Evolutionary conservation across 2,888 invertebrate genomes (phyloP), one percentile per base, ranked within the genome.

Genomic region (Sepioteuthis lessoniana): DNA sequence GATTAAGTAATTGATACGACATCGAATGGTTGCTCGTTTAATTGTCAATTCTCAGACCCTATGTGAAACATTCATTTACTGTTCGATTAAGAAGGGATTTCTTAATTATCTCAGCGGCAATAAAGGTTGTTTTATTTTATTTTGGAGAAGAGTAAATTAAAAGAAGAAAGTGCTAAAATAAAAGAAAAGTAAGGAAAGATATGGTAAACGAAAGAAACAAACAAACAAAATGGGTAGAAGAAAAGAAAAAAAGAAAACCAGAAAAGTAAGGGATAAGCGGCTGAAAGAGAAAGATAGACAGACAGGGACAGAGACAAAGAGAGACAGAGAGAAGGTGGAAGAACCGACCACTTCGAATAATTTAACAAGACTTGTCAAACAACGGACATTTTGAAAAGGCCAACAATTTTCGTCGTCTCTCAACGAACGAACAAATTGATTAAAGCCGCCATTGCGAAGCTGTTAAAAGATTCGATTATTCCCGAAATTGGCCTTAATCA

Each of bases 381-480:
- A 76, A 76, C 76, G 76, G n/a, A n/a, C 76, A 76, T n/a, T 55
- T 76, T n/a, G n/a, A 76, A n/a, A 76, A 76, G 76, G 76, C 76
- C n/a, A 35, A 76, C 76, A 35, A 76, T 76, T 76, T 42, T 76
- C 76, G 16, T 76, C 76, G 76, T 16, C 8, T 76, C 76, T 76
- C 76, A 76, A 76, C n/a, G 13, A 76, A 13, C n/a, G n/a, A 76
- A 76, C 76, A n/a, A n/a, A n/a, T 76, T 76, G 76, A 76, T 76
- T 76, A 35, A 13, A 76, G 3, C 76, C 76, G 19, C 76, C 35
- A 76, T 76, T 76, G 35, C 35, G n/a, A 76, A 76, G 76, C 35
- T 76, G 76, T 35, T 76, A n/a, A 76, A 76, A 76, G n/a, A 76
- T 76, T 76, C n/a, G 76, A 76, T 76, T 76, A 76, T n/a, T 76